Percentiles rank a stretch among this genome's conserved stretches.
Evolutionary conservation across 2,797 vertebrate genomes (phyloP).

Genomic region (Phoeniculus purpureus): DNA sequence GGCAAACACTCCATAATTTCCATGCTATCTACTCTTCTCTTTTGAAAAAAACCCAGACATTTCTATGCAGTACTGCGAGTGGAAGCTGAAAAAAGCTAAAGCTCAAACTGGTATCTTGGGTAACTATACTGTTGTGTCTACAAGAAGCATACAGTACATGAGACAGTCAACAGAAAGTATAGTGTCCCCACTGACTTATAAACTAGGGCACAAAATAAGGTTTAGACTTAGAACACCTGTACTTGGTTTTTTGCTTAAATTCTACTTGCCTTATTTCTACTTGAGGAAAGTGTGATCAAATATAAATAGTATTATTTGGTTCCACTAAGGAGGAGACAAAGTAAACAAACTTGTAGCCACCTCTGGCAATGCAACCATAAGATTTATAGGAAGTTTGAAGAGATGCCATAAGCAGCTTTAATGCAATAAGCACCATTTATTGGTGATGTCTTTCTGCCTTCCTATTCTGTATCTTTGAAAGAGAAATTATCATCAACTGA

Average conservation of each 20-base stretch:
- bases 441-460: not conserved
- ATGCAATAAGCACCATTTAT: not conserved
- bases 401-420: not conserved
- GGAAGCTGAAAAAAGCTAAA: slow-evolving; percentile 2
- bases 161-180: not conserved
- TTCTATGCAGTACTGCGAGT: not conserved
- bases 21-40: not conserved
- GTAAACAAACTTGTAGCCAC: not conserved
- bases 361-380: not conserved
- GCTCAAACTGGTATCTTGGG: not conserved
- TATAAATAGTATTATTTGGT: not conserved
- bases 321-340: not conserved
- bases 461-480: not conserved
- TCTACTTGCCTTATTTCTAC: not conserved
- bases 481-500: not conserved
- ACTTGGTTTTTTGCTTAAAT: not conserved
- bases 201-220: not conserved
- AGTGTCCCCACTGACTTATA: not conserved
- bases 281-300: not conserved
- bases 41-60: not conserved
- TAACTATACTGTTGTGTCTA: not conserved
- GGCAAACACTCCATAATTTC: not conserved
- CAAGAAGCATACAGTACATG: not conserved
- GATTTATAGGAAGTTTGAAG: not conserved
- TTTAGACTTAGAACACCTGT: not conserved